Conservation (phyloP, 2,797 vertebrate genomes). For the Hapalemur alaotrensis region DNA sequence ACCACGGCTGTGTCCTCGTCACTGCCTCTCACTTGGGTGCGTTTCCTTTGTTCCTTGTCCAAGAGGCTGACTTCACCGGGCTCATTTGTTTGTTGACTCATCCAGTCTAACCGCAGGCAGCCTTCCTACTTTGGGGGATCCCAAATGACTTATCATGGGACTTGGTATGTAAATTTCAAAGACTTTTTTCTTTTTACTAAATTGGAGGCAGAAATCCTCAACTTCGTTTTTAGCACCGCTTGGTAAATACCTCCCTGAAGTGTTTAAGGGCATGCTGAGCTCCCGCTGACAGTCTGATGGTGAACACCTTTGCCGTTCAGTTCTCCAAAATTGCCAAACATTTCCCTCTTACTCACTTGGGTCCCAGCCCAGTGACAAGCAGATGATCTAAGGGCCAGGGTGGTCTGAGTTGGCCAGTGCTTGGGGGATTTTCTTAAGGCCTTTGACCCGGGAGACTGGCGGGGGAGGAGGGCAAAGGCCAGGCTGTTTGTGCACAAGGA, state of each 20-base stretch:
- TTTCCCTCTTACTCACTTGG: background rate
- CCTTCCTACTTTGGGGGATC: slow-evolving; percentile 41
- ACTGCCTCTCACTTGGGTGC: background rate
- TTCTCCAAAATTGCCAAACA: background rate
- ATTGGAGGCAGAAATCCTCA: background rate
- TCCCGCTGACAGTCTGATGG: fast-evolving
- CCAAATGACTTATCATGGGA: slow-evolving; percentile 55
- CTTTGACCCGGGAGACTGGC: background rate
- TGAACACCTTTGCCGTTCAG: background rate
- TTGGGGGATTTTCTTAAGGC: slow-evolving; percentile 5
- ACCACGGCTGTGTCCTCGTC: fast-evolving
- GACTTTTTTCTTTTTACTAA: background rate
- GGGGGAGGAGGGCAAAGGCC: background rate
- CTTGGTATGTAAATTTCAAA: slow-evolving; percentile 4
- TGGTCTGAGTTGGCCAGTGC: background rate
- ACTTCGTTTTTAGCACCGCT: background rate
- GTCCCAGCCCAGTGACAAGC: background rate
- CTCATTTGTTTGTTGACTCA: slow-evolving; percentile 54
- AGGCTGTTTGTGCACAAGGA: background rate
- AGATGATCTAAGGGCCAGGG: slow-evolving; percentile 3
- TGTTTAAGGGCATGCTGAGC: fast-evolving
- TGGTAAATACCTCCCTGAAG: background rate
- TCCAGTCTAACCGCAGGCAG: slow-evolving; percentile 35
- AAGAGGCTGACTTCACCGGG: slow-evolving; percentile 47
- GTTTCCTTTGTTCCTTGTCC: slow-evolving; percentile 51